phyloP scores from a whole-genome alignment of 2,113 vertebrate genomes.

The Aramus guarauna region DNA sequence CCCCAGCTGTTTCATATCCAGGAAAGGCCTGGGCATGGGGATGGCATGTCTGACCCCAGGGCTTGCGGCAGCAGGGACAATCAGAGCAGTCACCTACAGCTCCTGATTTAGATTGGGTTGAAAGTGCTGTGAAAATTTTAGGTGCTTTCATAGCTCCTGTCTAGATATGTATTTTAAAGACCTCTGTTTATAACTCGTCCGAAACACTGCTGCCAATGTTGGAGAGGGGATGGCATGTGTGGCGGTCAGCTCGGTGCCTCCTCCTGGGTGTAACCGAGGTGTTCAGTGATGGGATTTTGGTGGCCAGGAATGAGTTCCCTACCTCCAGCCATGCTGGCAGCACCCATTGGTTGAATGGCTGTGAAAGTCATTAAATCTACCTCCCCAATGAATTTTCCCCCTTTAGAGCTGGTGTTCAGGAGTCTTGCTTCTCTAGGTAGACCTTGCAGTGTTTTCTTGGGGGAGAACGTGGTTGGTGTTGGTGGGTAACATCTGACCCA shows the following conservation, averaged over 20 bases:
- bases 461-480: accelerated
- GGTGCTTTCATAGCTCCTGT: not conserved
- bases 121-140: not conserved
- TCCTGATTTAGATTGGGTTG: not conserved
- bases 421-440: not conserved
- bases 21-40: not conserved
- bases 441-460: not conserved
- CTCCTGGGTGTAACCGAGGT: accelerated
- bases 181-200: not conserved
- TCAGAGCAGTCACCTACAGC: not conserved
- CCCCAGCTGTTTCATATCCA: not conserved
- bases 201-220: not conserved
- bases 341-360: not conserved
- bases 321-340: not conserved
- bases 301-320: not conserved
- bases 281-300: accelerated
- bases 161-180: not conserved
- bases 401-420: not conserved
- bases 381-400: not conserved
- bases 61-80: not conserved
- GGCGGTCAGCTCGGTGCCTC: not conserved
- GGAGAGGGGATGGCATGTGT: accelerated
- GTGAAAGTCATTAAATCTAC: not conserved
- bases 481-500: not conserved
- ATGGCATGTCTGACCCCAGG: not conserved